Base-by-base conservation (phyloP, 2,888 invertebrate species). In the Cyaniris semiargus region DNA sequence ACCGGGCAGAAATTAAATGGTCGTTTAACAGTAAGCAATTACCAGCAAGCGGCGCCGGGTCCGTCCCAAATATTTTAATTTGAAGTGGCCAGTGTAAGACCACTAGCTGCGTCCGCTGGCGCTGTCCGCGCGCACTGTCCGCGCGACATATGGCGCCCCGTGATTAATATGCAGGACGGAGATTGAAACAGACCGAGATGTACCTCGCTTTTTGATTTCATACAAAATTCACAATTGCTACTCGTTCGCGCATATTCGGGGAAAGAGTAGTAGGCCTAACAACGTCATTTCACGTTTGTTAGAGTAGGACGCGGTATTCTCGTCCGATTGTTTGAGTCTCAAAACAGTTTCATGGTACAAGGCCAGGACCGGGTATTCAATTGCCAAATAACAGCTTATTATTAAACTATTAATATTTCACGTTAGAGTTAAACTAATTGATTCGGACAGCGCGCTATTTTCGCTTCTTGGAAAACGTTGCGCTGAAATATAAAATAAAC, bases 161-260 rank as follows among this genome's bases (percentile, higher is more conserved):
- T 92, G 91, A 93, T 92, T 93, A 93, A 92, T 92, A 93, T 93
- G 91, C 92, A 86, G 87, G 87, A 85, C 86, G 87, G 89, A 88
- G 88, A 86, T 84, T 85, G 87, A 84, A 83, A 83, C 84, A 79
- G 81, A 79, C 79, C 81, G 82, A 80, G 83, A 83, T 85, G 85
- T 83, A 83, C 83, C 81, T 86, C 84, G 83, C 88, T 88, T 87
- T 86, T 84, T 85, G 84, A 83, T 79, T 78, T 72, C 71, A 70
- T 72, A 70, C 44, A 2, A 44, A 1, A 58, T 27, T 38, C 53
- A 38, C 76, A 66, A 27, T 10, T 23, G 70, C 34, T 38, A 70
- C 58, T 56, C 18, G 70, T n/a, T 72, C 72, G 21, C 15, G 34
- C 21, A 56, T 21, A 71, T 27, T 23, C 13, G 27, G 27, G 8